These are phyloP conservation scores for Neodiprion pinetum DNA, from an alignment of 1,140 invertebrate species.

Conservation along the genomic window DNA sequence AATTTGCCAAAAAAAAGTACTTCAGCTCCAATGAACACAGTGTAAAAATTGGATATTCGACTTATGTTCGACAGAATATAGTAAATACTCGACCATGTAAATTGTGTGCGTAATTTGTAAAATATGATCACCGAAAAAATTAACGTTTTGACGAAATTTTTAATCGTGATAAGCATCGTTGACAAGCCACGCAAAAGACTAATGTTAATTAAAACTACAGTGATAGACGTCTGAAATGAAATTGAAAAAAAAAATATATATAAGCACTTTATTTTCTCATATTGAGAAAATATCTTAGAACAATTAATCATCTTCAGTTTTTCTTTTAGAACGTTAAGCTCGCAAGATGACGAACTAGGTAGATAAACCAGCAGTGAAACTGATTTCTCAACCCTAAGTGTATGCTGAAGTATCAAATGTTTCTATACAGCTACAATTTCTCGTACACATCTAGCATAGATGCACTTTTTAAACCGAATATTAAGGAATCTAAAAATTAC, in stretches of 20 bases:
- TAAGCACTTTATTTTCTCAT: slow-evolving; percentile 51
- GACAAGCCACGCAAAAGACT: slow-evolving; percentile 1
- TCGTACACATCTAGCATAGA: not conserved
- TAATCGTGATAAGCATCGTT: not conserved
- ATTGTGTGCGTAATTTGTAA: not conserved
- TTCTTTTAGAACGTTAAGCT: not conserved
- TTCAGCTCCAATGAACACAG: too few species aligned
- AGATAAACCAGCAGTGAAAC: too few species aligned
- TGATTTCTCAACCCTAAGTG: not conserved
- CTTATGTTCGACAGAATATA: not conserved
- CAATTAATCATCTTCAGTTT: not conserved
- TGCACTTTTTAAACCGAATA: not conserved
- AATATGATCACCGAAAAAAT: not conserved
- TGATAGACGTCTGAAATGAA: not conserved
- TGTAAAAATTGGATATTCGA: too few species aligned
- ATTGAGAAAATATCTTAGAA: slow-evolving; percentile 47
- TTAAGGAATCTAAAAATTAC: slow-evolving; percentile 9
- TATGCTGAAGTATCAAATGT: not conserved
- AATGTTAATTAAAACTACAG: not conserved
- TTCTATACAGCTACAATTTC: not conserved
- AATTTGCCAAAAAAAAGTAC: too few species aligned
- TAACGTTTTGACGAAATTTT: not conserved
- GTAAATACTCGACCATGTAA: not conserved
- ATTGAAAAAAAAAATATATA: not conserved
- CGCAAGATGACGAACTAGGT: not conserved